Evolutionary conservation across 2,888 invertebrate species (phyloP), one percentile per base, ranked within the genome.

Genomic region (Hylaea fasciaria): DNA sequence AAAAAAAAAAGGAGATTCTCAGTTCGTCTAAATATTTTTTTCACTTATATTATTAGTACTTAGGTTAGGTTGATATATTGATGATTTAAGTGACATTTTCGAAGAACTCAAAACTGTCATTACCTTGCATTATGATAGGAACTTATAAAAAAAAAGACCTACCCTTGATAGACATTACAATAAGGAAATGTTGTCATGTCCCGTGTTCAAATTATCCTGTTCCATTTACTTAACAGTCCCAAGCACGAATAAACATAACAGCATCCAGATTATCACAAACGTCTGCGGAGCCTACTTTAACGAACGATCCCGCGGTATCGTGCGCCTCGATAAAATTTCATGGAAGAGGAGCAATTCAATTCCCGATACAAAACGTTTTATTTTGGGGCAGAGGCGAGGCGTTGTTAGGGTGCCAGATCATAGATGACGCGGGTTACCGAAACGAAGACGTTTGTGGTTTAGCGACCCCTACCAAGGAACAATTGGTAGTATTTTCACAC

Each of bases 321-420:
- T 52, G 47, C 40, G 48, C 44, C 43, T 68, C 70, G 71, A 72
- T 70, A 68, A 70, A 70, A 70, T 66, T 70, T 70, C 66, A 70
- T 68, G 66, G 69, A 62, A 68, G 69, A 71, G 70, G 70, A 74
- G 74, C 87, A 81, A 86, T 89, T 87, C 86, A 87, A 87, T 89
- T 81, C 82, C 73, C 84, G 82, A 85, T 86, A 89, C 86, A 87
- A 87, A 87, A 82, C 85, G 82, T 83, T 88, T 88, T 86, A 86
- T 86, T 83, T 77, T 70, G 69, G 71, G 77, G 77, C 82, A 79
- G 81, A 80, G 82, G 87, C 82, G 83, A 82, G 81, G 75, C 75
- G 76, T 76, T 77, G 81, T 83, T 78, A 80, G 72, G 74, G 78
- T 13, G 76, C 74, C 78, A 58, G 68, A 78, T 82, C 78, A 77